These are phyloP conservation scores for Lasioglossum pauxillum DNA, from an alignment of 2,888 invertebrate species.

Conservation along the genomic window DNA sequence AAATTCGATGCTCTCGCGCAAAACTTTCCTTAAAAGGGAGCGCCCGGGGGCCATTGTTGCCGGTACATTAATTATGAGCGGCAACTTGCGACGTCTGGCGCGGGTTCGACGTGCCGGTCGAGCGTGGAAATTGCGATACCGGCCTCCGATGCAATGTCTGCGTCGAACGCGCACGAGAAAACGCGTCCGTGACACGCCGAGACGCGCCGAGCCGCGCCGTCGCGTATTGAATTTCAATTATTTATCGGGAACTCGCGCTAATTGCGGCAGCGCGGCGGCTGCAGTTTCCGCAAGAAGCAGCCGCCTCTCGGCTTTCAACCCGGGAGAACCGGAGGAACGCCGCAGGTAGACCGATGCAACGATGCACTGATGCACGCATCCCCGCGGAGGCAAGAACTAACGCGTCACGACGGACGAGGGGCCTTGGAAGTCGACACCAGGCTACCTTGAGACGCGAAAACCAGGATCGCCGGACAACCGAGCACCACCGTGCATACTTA, in stretches of 20 bases:
- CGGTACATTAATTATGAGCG: conserved; percentile 68
- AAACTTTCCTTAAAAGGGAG: conserved; percentile 71
- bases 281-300: conserved; percentile 69
- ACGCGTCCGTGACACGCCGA: not conserved
- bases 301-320: conserved; percentile 55
- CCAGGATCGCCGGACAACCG: conserved; percentile 54
- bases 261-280: conserved; percentile 59
- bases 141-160: conserved; percentile 20
- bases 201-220: conserved; percentile 15
- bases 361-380: conserved; percentile 34
- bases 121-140: conserved; percentile 55
- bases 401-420: conserved; percentile 62
- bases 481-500: conserved; percentile 34
- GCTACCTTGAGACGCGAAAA: conserved; percentile 70
- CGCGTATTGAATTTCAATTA: conserved; percentile 79
- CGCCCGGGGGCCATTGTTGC: conserved; percentile 27
- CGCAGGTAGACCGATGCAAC: conserved; percentile 44
- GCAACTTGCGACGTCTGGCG: conserved; percentile 37
- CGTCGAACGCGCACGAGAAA: not conserved
- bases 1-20: conserved; percentile 74
- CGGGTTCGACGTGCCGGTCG: conserved; percentile 21
- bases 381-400: conserved; percentile 62
- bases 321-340: conserved; percentile 34
- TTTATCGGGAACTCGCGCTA: conserved; percentile 76
- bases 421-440: conserved; percentile 70